Conservation (phyloP, 2,113 vertebrate species). For the Sinocyclocheilus maitianheensis region DNA sequence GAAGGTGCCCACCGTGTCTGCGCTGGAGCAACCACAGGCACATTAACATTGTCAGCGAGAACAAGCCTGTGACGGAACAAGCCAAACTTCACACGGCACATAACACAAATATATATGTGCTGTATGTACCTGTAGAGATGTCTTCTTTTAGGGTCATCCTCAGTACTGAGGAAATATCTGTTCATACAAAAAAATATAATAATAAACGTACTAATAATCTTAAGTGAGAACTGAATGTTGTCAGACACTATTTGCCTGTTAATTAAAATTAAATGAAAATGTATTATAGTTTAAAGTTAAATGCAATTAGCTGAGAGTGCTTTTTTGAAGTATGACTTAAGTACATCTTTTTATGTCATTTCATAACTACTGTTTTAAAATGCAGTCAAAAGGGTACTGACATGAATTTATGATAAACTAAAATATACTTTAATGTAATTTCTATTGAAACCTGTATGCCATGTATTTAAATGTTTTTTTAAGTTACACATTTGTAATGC, state of each 20-base stretch:
- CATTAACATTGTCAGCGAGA: background rate
- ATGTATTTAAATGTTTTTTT: too few species aligned
- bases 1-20: conserved; percentile 88
- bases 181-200: conserved; percentile 1
- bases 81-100: background rate
- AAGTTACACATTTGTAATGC: too few species aligned
- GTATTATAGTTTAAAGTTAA: background rate
- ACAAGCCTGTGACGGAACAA: background rate
- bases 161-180: conserved; percentile 96
- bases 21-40: conserved; percentile 68
- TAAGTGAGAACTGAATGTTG: background rate
- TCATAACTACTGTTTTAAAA: background rate
- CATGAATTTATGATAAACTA: background rate
- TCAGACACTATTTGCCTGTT: background rate
- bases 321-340: background rate
- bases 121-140: conserved; percentile 89
- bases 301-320: background rate
- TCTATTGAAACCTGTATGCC: too few species aligned
- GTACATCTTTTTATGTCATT: background rate
- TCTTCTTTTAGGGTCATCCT: conserved; percentile 84
- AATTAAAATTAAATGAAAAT: too few species aligned
- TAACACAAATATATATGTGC: background rate
- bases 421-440: too few species aligned
- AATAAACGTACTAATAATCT: too few species aligned
- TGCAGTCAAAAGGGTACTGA: background rate